A percentile compares a stretch with the other conserved stretches of the same genome.
phyloP scores from a whole-genome alignment of 2,797 vertebrate species.

The Sebastiscus albofasciatus region DNA sequence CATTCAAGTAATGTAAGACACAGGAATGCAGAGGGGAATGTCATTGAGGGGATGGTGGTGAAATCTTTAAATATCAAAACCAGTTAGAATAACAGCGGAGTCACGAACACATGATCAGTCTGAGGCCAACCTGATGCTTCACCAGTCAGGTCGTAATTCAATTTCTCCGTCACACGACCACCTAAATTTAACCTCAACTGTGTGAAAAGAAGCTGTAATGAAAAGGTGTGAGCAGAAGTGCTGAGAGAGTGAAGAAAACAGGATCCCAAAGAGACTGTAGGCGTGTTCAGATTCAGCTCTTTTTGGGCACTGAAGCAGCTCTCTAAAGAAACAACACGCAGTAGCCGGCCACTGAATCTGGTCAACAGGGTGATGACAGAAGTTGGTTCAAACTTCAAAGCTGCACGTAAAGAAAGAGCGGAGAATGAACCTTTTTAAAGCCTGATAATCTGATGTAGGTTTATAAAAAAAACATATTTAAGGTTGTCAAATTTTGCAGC shows the following conservation, averaged over 20 bases:
- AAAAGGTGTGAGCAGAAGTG: conserved; percentile 26
- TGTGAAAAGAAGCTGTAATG: background rate
- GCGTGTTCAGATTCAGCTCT: conserved; percentile 11
- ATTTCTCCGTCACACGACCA: background rate
- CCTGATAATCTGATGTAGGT: background rate
- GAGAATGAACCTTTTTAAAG: background rate
- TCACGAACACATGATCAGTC: background rate
- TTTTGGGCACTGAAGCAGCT: conserved; percentile 6
- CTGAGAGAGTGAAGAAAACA: background rate
- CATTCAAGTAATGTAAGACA: conserved; percentile 36
- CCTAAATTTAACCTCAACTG: background rate
- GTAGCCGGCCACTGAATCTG: background rate
- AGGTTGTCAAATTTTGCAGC: background rate
- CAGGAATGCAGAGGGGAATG: conserved; percentile 47
- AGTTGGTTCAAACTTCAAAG: background rate
- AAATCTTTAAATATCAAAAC: conserved; percentile 29
- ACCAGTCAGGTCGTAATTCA: background rate
- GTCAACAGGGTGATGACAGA: background rate
- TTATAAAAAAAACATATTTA: background rate
- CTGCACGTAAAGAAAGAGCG: background rate
- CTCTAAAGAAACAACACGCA: conserved; percentile 16
- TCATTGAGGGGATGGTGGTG: conserved; percentile 1
- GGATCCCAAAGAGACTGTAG: background rate
- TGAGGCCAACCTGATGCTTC: background rate
- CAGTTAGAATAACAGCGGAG: conserved; percentile 49